A percentile compares a stretch with the other conserved stretches of the same genome.
These are phyloP conservation scores for Lydus trimaculatus DNA, from an alignment of 2,888 invertebrate genomes.

Conservation along the genomic window DNA sequence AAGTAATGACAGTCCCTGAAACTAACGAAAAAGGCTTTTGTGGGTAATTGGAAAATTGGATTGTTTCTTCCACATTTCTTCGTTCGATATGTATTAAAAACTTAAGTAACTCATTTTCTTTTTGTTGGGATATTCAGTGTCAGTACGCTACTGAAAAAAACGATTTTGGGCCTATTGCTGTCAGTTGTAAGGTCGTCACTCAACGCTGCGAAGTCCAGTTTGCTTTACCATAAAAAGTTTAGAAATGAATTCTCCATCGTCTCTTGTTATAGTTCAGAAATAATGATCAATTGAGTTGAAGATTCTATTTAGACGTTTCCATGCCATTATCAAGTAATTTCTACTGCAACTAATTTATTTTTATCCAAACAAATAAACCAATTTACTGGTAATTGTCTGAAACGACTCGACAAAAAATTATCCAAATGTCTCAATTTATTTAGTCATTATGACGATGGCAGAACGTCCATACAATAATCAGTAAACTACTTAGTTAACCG, in stretches of 20 bases:
- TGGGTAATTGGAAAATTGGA: background rate
- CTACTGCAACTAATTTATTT: background rate
- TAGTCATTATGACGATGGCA: background rate
- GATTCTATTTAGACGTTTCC: background rate
- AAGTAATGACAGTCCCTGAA: no score
- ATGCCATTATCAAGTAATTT: background rate
- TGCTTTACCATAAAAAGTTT: background rate
- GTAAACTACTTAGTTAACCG: background rate
- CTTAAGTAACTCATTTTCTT: background rate
- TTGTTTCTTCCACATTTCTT: background rate
- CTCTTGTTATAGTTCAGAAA: background rate
- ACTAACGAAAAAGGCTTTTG: background rate
- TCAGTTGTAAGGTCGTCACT: background rate
- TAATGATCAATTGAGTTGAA: background rate
- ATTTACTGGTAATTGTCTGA: background rate
- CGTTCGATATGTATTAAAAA: background rate
- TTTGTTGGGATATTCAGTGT: background rate
- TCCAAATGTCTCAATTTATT: background rate
- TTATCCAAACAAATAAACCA: background rate
- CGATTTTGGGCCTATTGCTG: background rate
- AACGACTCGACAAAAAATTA: background rate
- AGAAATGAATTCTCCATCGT: background rate
- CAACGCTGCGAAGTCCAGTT: background rate
- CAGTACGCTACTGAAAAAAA: background rate
- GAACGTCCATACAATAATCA: background rate